Base-by-base conservation (phyloP, 1,140 invertebrate genomes). In the Eriocheir sinensis region DNA sequence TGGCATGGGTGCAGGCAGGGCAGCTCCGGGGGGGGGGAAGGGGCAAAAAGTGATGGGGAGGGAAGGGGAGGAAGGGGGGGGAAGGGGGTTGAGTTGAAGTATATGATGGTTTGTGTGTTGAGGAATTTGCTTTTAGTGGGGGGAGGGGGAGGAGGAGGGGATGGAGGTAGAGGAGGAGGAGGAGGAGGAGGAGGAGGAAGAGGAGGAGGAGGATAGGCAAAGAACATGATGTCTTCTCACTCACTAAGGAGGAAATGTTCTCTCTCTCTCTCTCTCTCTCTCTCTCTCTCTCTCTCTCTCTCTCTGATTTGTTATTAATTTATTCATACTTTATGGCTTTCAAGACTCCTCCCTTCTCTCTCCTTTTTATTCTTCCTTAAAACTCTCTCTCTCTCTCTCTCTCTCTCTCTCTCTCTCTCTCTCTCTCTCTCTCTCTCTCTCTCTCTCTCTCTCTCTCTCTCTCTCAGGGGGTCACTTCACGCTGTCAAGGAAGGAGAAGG, bases 31-130 rank as follows among this genome's bases (percentile, higher is more conserved):
- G 2, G 30, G n/a, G n/a, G 12, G 30, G n/a, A 38, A 72, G n/a
- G 38, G 89, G 79, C 48, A 91, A 72, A 79, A 38, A 79, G 89
- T 79, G 89, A 38, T 30, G 38, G 89, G 38, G 48, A 72, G 60
- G 79, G 60, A 41, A 34, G 32, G 48, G 34, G 44, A 79, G 48
- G 41, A 30, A 36, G 44, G 36, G 60, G 30, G 44, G 38, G 34
- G 60, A n/a, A 53, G 30, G 2, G 9, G 9, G 27, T 4, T 86
- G 3, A 0, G 34, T 86, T 86, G 0, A 34, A 8, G 27, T 3
- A 36, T 9, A 2, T 12, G 34, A 86, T 36, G 12, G 27, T 27
- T 72, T 12, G 12, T 36, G 21, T 72, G 27, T 27, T 27, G 27
- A 12, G 12, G 53, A 12, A 12, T 12, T 27, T 72, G 53, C 53